Evolutionary conservation across 2,113 vertebrate genomes (phyloP).

Genomic region (Vimba vimba): DNA sequence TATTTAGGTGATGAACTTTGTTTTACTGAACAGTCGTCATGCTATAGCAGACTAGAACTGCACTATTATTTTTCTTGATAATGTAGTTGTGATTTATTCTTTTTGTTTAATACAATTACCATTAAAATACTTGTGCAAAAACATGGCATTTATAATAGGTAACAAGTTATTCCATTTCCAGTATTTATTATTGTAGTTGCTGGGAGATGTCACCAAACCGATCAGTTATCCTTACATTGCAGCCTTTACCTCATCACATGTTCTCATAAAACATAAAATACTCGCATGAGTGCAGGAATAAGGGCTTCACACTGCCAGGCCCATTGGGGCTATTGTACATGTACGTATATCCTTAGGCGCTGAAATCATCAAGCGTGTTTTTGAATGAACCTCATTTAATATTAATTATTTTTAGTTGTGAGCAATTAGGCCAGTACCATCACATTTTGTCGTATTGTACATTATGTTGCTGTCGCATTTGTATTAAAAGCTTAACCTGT

Average conservation of each 20-base stretch:
- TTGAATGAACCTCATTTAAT: conserved; percentile 39
- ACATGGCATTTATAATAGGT: neutral
- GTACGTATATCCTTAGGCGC: neutral
- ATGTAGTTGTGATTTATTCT: neutral
- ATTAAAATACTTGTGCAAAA: neutral
- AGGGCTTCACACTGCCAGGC: neutral
- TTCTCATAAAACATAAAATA: conserved; percentile 3
- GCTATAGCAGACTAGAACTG: neutral
- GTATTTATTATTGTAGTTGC: neutral
- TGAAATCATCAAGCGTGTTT: conserved; percentile 12
- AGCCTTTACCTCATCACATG: conserved; percentile 1
- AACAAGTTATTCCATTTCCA: neutral
- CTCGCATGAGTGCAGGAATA: conserved; percentile 5
- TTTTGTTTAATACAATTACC: neutral
- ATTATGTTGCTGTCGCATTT: conserved; percentile 45
- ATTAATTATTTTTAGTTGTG: conserved; percentile 48
- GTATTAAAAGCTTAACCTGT: conserved; percentile 53
- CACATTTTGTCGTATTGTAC: conserved; percentile 18
- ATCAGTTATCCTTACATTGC: neutral
- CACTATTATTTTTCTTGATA: neutral
- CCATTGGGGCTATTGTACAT: neutral
- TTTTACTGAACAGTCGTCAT: conserved; percentile 17
- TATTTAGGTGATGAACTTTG: conserved; percentile 37
- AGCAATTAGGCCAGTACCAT: conserved; percentile 38
- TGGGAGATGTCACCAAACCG: neutral